A percentile compares a stretch with the other conserved stretches of the same genome.
Conservation (phyloP, 2,113 vertebrate genomes). For the Cheilinus undulatus region DNA sequence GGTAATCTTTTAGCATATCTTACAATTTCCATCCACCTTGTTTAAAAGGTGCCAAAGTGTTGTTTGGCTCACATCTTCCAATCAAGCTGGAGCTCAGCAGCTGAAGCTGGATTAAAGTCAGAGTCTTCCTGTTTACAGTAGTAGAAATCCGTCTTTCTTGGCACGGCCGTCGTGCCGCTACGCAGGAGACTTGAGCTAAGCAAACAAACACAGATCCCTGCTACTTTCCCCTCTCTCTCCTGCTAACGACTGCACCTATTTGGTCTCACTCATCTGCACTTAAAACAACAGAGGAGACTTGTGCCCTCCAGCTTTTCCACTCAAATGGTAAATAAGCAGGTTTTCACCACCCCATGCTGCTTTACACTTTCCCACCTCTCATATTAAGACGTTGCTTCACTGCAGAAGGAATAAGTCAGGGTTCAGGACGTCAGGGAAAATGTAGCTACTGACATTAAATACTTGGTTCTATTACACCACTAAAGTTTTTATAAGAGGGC, state of each 20-base stretch:
- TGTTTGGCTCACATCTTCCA: constrained; percentile 29
- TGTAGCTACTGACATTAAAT: background rate
- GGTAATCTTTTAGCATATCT: background rate
- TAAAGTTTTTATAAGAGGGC: background rate
- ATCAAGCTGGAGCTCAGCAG: constrained; percentile 39
- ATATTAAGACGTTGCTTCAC: constrained; percentile 2
- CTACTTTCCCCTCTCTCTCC: constrained; percentile 58
- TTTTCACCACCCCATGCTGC: constrained; percentile 59
- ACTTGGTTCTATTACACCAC: background rate
- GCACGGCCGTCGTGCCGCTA: constrained; percentile 26
- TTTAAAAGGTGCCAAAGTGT: constrained; percentile 35
- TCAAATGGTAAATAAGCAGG: constrained; percentile 64
- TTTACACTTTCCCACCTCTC: constrained; percentile 45
- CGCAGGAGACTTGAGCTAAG: constrained; percentile 64
- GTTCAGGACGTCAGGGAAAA: background rate
- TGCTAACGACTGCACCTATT: constrained; percentile 60
- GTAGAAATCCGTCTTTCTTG: constrained; percentile 67
- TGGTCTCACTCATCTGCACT: constrained; percentile 62
- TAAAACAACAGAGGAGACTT: constrained; percentile 64
- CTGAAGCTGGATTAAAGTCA: constrained; percentile 45
- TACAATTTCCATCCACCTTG: constrained; percentile 2
- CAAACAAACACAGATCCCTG: constrained; percentile 71
- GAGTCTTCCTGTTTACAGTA: constrained; percentile 72
- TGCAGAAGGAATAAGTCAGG: background rate
- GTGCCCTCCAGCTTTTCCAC: constrained; percentile 58